phyloP scores from a whole-genome alignment of 2,888 invertebrate genomes.

The Drosophila anomelani region DNA sequence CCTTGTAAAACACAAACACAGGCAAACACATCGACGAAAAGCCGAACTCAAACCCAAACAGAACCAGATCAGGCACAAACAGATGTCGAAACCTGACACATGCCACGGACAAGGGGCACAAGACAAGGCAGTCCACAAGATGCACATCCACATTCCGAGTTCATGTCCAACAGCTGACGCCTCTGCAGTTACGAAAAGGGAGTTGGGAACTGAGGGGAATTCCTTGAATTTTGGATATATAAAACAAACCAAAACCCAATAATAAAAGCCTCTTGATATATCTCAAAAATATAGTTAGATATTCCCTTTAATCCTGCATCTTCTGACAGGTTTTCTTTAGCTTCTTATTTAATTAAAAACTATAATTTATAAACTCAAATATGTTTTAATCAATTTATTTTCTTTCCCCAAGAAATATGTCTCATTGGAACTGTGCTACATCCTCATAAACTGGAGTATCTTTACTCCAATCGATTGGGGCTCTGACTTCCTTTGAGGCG shows the following conservation, averaged over 20 bases:
- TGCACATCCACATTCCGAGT: constrained; percentile 4
- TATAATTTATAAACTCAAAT: not conserved
- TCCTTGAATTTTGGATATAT: constrained; percentile 1
- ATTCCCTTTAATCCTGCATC: not conserved
- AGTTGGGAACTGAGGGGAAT: not conserved
- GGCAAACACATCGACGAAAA: constrained; percentile 46
- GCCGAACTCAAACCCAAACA: constrained; percentile 3
- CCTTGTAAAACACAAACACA: constrained; percentile 72
- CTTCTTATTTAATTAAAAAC: not conserved
- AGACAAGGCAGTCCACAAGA: constrained; percentile 4
- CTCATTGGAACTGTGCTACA: not conserved
- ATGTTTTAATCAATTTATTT: not conserved
- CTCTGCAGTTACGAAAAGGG: constrained; percentile 2
- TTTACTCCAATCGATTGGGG: not conserved
- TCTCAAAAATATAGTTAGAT: not conserved
- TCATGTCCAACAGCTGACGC: constrained; percentile 45
- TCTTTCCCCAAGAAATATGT: not conserved
- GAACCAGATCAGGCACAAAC: constrained; percentile 24
- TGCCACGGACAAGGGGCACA: constrained; percentile 56
- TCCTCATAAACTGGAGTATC: not conserved
- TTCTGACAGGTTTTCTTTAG: not conserved
- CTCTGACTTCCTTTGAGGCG: not conserved
- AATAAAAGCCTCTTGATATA: not conserved
- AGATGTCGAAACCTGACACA: constrained; percentile 64
- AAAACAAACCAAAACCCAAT: not conserved